Evolutionary conservation across 2,888 invertebrate species (phyloP).

Genomic region (Amiota minor): DNA sequence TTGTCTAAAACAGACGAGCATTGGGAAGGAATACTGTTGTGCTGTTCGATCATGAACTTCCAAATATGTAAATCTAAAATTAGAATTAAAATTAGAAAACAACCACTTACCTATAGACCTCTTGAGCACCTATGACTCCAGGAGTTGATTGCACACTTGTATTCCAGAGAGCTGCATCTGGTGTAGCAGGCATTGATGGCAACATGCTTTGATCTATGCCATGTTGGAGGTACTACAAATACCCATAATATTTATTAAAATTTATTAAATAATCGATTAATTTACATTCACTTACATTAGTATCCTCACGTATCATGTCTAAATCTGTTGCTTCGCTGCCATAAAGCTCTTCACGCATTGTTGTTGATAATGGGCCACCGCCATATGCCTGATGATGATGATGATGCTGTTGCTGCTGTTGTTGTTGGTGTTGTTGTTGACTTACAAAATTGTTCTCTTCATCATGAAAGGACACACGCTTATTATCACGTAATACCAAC

Average conservation of each 20-base stretch:
- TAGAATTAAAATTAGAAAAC: too few relatives aligned
- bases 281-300: slow-evolving; percentile 79
- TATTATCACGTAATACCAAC: slow-evolving; percentile 73
- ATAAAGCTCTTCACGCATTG: slow-evolving; percentile 51
- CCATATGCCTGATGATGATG: slow-evolving; percentile 1
- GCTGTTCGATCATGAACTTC: too few relatives aligned
- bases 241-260: slow-evolving; percentile 23
- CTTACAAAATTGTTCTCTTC: slow-evolving; percentile 73
- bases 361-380: slow-evolving; percentile 47
- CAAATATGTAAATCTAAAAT: too few relatives aligned
- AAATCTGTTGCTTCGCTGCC: slow-evolving; percentile 63
- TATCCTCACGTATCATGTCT: slow-evolving; percentile 81
- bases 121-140: slow-evolving; percentile 98
- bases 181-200: slow-evolving; percentile 82
- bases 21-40: too few relatives aligned
- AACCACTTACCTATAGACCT: slow-evolving; percentile 86
- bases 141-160: slow-evolving; percentile 81
- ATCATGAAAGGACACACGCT: slow-evolving; percentile 86
- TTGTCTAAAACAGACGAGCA: too few relatives aligned
- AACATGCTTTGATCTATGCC: slow-evolving; percentile 87
- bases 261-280: background rate
- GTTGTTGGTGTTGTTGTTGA: slow-evolving; percentile 24
- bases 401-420: slow-evolving; percentile 35
- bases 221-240: slow-evolving; percentile 65
- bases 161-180: slow-evolving; percentile 75